phyloP scores from a whole-genome alignment of 1,140 invertebrate genomes.

The Araneus ventricosus region DNA sequence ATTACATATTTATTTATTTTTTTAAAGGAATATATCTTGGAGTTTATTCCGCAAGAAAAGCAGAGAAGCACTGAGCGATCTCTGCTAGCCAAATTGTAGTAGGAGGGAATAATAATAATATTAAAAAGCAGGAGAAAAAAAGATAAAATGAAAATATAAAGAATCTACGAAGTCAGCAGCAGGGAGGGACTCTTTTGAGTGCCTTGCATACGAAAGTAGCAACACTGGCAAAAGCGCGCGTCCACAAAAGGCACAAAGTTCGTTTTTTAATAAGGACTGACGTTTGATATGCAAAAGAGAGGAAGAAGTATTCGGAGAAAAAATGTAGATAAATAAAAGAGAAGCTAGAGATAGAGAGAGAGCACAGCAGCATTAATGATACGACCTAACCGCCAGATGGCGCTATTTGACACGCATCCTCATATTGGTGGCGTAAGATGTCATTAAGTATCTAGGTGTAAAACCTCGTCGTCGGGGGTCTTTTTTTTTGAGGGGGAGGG shows the following conservation, averaged over 20 bases:
- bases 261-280: constrained; percentile 73
- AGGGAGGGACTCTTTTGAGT: constrained; percentile 13
- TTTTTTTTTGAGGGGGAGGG: not conserved
- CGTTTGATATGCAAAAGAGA: constrained; percentile 72
- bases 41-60: too few relatives aligned
- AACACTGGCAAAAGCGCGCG: not conserved
- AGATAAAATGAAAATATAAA: not conserved
- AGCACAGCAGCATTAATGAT: constrained; percentile 41
- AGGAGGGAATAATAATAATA: not conserved
- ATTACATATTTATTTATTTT: not conserved
- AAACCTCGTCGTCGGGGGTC: not conserved
- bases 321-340: constrained; percentile 53
- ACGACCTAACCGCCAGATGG: constrained; percentile 55
- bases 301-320: not conserved
- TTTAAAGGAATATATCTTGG: not conserved
- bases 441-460: constrained; percentile 62
- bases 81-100: not conserved
- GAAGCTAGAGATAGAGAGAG: not conserved
- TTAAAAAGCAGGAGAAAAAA: not conserved
- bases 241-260: constrained; percentile 62
- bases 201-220: constrained; percentile 56
- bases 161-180: not conserved
- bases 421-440: constrained; percentile 60
- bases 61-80: not conserved
- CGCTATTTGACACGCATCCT: constrained; percentile 57